Percentiles rank a stretch among this genome's conserved stretches.
Evolutionary conservation across 2,888 invertebrate genomes (phyloP).

Genomic region (Drosophila hawaiiensis): DNA sequence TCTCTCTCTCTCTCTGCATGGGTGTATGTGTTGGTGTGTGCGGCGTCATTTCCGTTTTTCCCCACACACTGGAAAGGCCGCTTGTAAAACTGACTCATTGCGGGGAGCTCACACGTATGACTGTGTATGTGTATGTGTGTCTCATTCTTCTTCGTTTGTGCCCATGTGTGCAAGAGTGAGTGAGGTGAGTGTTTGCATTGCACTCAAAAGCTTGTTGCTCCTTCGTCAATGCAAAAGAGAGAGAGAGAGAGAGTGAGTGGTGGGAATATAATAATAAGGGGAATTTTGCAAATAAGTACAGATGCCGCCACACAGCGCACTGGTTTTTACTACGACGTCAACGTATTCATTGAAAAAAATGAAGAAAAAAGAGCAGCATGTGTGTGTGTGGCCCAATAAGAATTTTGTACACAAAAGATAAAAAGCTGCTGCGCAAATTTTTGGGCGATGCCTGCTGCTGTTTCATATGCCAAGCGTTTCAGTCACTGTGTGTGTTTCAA

Average conservation of each 20-base stretch:
- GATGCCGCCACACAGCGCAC: constrained; percentile 73
- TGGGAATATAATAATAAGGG: constrained; percentile 43
- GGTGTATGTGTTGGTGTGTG: constrained; percentile 59
- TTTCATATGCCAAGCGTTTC: constrained; percentile 57
- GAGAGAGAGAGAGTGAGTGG: constrained; percentile 34
- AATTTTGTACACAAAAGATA: constrained; percentile 58
- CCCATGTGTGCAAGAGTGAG: constrained; percentile 18
- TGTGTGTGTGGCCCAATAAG: constrained; percentile 34
- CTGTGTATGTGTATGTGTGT: constrained; percentile 19
- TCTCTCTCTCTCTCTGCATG: constrained; percentile 15
- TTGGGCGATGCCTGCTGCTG: constrained; percentile 75
- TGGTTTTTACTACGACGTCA: constrained; percentile 70
- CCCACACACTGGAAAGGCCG: constrained; percentile 64
- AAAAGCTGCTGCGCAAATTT: constrained; percentile 80
- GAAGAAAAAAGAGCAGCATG: constrained; percentile 9
- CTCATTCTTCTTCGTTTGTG: constrained; percentile 16
- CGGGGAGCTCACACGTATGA: not conserved
- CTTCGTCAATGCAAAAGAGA: constrained; percentile 30
- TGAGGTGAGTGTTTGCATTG: constrained; percentile 55
- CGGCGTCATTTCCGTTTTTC: constrained; percentile 78
- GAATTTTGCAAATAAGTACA: constrained; percentile 73
- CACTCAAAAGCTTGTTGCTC: constrained; percentile 80
- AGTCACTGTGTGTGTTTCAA: constrained; percentile 47
- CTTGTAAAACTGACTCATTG: constrained; percentile 32
- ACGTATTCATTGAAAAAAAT: constrained; percentile 71